Percentiles rank a stretch among this genome's conserved stretches.
Conservation (phyloP, 2,797 vertebrate genomes). For the Novumbra hubbsi region DNA sequence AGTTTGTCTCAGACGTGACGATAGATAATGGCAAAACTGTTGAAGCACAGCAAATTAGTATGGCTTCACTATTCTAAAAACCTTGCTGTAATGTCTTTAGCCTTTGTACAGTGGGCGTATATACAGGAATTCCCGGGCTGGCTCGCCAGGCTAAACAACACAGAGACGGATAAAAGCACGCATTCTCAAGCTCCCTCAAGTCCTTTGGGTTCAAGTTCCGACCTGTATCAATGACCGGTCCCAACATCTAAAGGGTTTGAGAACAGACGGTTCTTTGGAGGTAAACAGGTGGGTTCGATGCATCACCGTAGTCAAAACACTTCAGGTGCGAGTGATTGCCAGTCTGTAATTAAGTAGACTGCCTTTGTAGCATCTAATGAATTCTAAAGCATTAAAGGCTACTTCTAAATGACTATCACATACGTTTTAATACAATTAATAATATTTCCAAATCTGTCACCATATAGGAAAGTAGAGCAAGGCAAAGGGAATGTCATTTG, state of each 20-base stretch:
- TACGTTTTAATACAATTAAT: neutral
- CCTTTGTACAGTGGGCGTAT: neutral
- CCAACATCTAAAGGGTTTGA: neutral
- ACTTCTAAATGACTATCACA: neutral
- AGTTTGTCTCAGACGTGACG: neutral
- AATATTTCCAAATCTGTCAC: neutral
- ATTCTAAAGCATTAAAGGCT: slow-evolving; percentile 1
- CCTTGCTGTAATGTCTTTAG: neutral
- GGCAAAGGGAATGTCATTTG: neutral
- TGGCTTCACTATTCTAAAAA: neutral
- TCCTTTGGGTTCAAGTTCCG: neutral
- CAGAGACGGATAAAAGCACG: neutral
- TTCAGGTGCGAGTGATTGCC: slow-evolving; percentile 16
- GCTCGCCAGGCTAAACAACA: neutral
- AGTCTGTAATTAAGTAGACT: slow-evolving; percentile 23
- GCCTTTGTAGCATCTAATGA: slow-evolving; percentile 9
- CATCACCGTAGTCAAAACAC: neutral
- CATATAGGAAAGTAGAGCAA: neutral
- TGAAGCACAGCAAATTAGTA: neutral
- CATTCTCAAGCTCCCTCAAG: neutral
- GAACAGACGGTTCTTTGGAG: neutral
- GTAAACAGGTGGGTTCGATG: neutral
- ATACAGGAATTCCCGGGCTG: neutral
- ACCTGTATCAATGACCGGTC: neutral
- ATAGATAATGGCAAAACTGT: neutral